Percentiles rank a stretch among this genome's conserved stretches.
phyloP scores from a whole-genome alignment of 2,113 vertebrate genomes.

The Hippocampus comes region DNA sequence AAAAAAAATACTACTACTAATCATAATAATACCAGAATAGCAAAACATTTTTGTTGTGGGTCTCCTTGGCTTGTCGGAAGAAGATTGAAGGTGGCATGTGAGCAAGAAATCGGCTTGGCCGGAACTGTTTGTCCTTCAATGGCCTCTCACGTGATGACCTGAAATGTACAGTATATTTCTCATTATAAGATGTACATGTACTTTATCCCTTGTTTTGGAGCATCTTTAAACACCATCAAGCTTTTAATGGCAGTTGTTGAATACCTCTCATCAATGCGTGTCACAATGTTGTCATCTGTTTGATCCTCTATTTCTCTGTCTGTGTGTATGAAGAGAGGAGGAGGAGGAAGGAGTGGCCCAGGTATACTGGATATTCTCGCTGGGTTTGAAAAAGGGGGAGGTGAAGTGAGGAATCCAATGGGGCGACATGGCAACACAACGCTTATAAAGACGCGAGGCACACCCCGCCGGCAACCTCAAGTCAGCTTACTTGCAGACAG shows the following conservation, averaged over 20 bases:
- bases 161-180: conserved; percentile 8
- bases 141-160: conserved; percentile 15
- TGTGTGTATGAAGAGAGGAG: conserved; percentile 13
- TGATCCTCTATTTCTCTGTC: conserved; percentile 12
- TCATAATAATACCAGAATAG: not conserved
- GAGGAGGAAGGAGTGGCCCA: conserved; percentile 35
- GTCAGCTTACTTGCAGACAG: conserved; percentile 11
- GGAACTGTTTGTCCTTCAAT: conserved; percentile 9
- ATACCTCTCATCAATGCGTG: not conserved
- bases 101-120: conserved; percentile 14
- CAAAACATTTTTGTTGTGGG: not conserved
- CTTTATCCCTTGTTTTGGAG: not conserved
- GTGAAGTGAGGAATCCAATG: conserved; percentile 34
- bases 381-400: conserved; percentile 38
- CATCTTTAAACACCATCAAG: not conserved
- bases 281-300: conserved; percentile 5
- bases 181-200: not conserved
- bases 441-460: conserved; percentile 32
- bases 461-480: conserved; percentile 15
- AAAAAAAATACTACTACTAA: not conserved
- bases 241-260: not conserved
- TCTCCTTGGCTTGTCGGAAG: conserved; percentile 11
- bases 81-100: not conserved
- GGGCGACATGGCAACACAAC: conserved; percentile 50
- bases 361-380: conserved; percentile 46